Evolutionary conservation across 1,140 invertebrate genomes (phyloP), one percentile per base, ranked within the genome.

Genomic region (Papilio dardanus): DNA sequence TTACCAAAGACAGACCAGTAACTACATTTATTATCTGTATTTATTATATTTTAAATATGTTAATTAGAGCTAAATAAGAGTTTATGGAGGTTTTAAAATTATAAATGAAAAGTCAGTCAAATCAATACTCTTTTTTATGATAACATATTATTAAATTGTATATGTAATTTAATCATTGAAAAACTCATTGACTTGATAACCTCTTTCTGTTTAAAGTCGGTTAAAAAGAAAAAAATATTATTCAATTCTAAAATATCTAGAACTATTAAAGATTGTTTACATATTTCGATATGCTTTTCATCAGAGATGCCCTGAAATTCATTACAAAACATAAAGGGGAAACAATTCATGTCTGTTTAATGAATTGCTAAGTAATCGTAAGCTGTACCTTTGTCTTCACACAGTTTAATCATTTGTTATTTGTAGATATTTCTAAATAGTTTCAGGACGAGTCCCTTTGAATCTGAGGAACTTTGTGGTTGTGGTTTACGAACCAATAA

Each of bases 381-480:
- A 73, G 71, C 71, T 31, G 30, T 30, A 73, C 19, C 50, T 73
- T 71, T 71, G 69, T 71, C 16, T 58, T 50, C 31, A 58, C n/a
- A 42, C 5, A 54, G 42, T 54, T 71, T 71, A 50, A 76, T 77
- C 74, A 79, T 76, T 76, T 79, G 79, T 79, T 84, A 82, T 83
- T 81, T 81, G 76, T 82, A 40, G 81, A 76, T 81, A 78, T 84
- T 80, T 77, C 71, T 58, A 58, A 73, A 73, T 73, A 73, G 71
- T 73, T 73, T 58, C 58, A 31, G 50, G 71, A 76, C 81, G 78
- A 82, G 76, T 80, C 80, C 84, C 86, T 89, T 88, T 88, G 84
- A 86, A 84, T 88, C 77, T 71, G 19, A 77, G 78, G 67, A 86
- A 81, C 82, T 84, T 89, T 86, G 88, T 80, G 83, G 80, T 86